Base-by-base conservation (phyloP, 2,888 invertebrate species). In the Phymatocera aterrima region DNA sequence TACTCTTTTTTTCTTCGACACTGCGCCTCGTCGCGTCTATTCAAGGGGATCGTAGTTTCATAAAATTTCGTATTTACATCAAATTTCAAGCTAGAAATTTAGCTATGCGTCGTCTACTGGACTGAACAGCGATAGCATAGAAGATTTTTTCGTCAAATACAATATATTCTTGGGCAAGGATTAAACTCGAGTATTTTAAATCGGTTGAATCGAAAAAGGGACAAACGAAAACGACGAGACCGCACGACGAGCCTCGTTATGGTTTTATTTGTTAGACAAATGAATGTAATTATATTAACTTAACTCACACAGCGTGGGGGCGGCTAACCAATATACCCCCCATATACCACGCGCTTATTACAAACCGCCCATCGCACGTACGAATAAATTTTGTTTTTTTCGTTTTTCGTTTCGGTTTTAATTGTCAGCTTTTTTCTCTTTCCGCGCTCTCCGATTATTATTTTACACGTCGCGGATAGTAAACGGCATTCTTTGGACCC, bases 311-410 rank as follows among this genome's bases (percentile, higher is more conserved):
- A 81, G 78, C 79, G 43, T 78, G 81, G 77, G 60, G 81, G n/a
- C n/a, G n/a, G 77, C 77, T 81, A 81, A 81, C 61, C 79, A 80
- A 81, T 79, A 81, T 81, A 81, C 78, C 79, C 78, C 81, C 81
- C 79, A 61, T 78, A 80, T 78, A 72, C 77, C 68, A 75, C 54
- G 40, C 78, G 57, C 64, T 75, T 64, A 81, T 80, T 81, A 80
- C 74, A 70, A 77, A 70, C 78, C n/a, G 21, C 54, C 57, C 43
- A 28, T 57, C 12, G 57, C 57, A 28, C 57, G 57, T 57, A 28
- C 57, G 57, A 28, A 57, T 57, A 3, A 57, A 28, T 37, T 34
- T 64, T 34, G n/a, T 37, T 34, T 34, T 37, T 10, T 5, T n/a
- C 37, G 8, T 64, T 37, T 37, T 12, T 8, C 8, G 18, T 12